phyloP scores from a whole-genome alignment of 2,888 invertebrate genomes.

The Poecilobothrus nobilitatus region DNA sequence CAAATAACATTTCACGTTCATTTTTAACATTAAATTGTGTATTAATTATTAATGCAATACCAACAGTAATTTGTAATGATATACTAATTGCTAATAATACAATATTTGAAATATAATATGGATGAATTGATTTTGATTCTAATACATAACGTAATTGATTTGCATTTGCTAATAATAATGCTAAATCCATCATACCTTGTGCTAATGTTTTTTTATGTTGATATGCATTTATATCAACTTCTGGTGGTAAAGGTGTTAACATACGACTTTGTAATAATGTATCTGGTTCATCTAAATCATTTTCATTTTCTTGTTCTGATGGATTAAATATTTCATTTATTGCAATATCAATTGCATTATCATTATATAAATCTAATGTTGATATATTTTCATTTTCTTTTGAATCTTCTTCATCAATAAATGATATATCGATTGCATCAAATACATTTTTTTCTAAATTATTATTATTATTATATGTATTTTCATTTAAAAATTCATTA shows the following conservation, averaged over 20 bases:
- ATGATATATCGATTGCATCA: not conserved
- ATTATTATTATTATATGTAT: too few relatives aligned
- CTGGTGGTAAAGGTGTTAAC: constrained; percentile 51
- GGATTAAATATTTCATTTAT: too few relatives aligned
- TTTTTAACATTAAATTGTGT: constrained; percentile 71
- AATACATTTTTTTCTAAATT: not conserved
- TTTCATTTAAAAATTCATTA: not conserved
- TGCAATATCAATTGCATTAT: not conserved
- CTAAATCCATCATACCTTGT: constrained; percentile 89
- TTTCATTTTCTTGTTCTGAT: too few relatives aligned
- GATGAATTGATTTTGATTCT: constrained; percentile 58
- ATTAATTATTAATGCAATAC: constrained; percentile 75
- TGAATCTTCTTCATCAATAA: not conserved
- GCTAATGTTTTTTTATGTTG: constrained; percentile 85
- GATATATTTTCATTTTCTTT: not conserved
- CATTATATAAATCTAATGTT: not conserved
- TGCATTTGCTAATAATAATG: constrained; percentile 78
- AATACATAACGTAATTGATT: constrained; percentile 80
- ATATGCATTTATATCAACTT: constrained; percentile 58
- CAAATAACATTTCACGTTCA: constrained; percentile 62
- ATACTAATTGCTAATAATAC: constrained; percentile 67
- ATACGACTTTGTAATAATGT: constrained; percentile 28
- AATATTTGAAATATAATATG: constrained; percentile 69
- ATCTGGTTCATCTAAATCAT: not conserved
- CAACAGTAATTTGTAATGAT: constrained; percentile 70